Evolutionary conservation across 2,888 invertebrate genomes (phyloP), one percentile per base, ranked within the genome.

Genomic region (Tolmerus cingulatus): DNA sequence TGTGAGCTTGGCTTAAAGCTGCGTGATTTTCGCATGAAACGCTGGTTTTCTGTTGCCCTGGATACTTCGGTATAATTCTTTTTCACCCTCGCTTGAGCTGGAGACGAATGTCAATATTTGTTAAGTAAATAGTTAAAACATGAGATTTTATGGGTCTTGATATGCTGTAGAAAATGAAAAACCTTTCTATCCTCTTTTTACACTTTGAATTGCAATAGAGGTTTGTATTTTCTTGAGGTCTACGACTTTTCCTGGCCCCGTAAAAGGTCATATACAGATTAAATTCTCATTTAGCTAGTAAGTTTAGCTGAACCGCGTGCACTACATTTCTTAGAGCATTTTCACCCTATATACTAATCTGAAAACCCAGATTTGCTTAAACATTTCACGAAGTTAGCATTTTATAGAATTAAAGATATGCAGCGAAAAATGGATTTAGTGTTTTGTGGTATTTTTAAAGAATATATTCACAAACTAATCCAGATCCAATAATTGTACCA

Each of bases 401-500:
- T 30, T 30, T 30, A 2, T 30, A 30, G 30, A 30, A 30, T 30
- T 30, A 30, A 30, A 30, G 3, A 30, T 2, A 30, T 3, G 3
- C 30, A 30, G 30, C 30, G 30, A 40, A 40, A 12, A 40, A 12
- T 1, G 40, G 0, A 2, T 40, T 40, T 12, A 12, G 12, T 46
- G 14, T 16, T 16, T 46, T 46, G 43, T 16, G 14, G 1, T 46
- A 92, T 97, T 98, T 92, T 95, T 95, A 90, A 95, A 96, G 90
- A 94, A 96, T 88, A 95, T 96, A 91, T 95, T 97, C 89, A 93
- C 94, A 96, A 90, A 96, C 98, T 66, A 92, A 92, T 88, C 92
- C 98, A 88, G 96, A 97, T 86, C 96, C 97, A 94, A 95, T 86
- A 89, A 92, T 82, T 91, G 91, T 88, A 90, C 92, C 86, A 89